Percentiles rank a stretch among this genome's conserved stretches.
Evolutionary conservation across 2,113 vertebrate genomes (phyloP).

Genomic region (Entelurus aequoreus): DNA sequence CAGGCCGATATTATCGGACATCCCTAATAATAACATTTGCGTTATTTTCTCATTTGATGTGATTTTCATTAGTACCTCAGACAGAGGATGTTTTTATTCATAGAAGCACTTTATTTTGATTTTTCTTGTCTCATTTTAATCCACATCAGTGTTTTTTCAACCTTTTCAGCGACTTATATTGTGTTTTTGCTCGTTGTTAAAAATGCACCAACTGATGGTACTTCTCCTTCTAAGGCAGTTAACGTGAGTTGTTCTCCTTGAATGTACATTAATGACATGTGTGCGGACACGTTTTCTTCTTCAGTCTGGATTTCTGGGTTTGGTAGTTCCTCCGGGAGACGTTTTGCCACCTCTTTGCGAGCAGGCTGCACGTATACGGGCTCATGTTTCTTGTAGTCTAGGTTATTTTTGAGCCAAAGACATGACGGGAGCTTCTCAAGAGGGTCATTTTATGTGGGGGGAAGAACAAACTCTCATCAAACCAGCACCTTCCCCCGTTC

Average conservation of each 20-base stretch:
- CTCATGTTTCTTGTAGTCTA: slow-evolving; percentile 29
- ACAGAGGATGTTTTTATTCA: slow-evolving; percentile 74
- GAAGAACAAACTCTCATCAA: slow-evolving; percentile 31
- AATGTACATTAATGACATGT: slow-evolving; percentile 53
- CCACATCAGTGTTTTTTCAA: slow-evolving; percentile 71
- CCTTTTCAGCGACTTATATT: slow-evolving; percentile 17
- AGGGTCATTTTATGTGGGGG: slow-evolving; percentile 19
- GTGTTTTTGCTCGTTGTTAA: slow-evolving; percentile 19
- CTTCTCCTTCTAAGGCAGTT: slow-evolving; percentile 36
- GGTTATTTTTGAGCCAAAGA: slow-evolving; percentile 66
- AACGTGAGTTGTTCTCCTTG: slow-evolving; percentile 54
- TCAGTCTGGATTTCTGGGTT: slow-evolving; percentile 49
- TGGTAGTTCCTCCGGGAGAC: slow-evolving; percentile 27
- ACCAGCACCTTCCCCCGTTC: slow-evolving; percentile 39
- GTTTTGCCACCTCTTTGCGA: slow-evolving; percentile 28
- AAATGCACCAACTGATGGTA: slow-evolving; percentile 28
- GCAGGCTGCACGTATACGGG: slow-evolving; percentile 20
- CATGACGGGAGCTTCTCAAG: slow-evolving; percentile 8
- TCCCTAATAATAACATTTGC: slow-evolving; percentile 69
- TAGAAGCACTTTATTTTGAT: slow-evolving; percentile 94
- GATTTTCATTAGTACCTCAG: slow-evolving; percentile 76
- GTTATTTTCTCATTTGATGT: slow-evolving; percentile 68
- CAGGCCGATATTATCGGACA: too few species aligned
- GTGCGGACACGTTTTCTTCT: slow-evolving; percentile 31
- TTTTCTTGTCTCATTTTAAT: slow-evolving; percentile 61